phyloP scores from a whole-genome alignment of 2,113 vertebrate genomes.

The Elachura formosa region DNA sequence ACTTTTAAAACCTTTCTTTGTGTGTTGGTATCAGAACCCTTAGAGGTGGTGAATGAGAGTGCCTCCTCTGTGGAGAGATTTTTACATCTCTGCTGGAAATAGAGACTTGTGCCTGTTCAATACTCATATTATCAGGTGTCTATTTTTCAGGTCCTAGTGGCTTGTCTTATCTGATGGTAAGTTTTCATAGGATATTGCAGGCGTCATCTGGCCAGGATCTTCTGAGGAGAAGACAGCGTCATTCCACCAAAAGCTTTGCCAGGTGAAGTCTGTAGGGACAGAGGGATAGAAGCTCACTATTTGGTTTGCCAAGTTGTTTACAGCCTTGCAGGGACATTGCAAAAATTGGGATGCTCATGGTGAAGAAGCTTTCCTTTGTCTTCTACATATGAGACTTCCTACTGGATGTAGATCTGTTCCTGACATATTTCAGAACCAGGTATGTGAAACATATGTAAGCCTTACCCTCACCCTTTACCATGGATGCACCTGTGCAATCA shows the following conservation, averaged over 20 bases:
- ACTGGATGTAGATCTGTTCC: not conserved
- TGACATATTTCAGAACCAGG: not conserved
- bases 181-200: not conserved
- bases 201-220: not conserved
- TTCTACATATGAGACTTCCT: not conserved
- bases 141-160: not conserved
- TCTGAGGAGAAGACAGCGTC: not conserved
- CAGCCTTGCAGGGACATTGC: not conserved
- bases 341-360: not conserved
- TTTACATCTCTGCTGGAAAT: not conserved
- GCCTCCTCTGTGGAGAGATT: not conserved
- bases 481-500: not conserved
- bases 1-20: not conserved
- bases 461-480: not conserved
- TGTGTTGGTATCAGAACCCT: not conserved
- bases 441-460: not conserved
- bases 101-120: not conserved
- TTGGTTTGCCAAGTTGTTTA: not conserved
- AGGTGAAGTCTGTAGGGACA: not conserved
- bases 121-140: not conserved
- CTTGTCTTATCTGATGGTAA: not conserved
- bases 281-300: not conserved
- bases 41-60: not conserved
- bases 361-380: not conserved
- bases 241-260: not conserved